Conservation (phyloP, 2,888 invertebrate species). For the Cephonodes hylas region DNA sequence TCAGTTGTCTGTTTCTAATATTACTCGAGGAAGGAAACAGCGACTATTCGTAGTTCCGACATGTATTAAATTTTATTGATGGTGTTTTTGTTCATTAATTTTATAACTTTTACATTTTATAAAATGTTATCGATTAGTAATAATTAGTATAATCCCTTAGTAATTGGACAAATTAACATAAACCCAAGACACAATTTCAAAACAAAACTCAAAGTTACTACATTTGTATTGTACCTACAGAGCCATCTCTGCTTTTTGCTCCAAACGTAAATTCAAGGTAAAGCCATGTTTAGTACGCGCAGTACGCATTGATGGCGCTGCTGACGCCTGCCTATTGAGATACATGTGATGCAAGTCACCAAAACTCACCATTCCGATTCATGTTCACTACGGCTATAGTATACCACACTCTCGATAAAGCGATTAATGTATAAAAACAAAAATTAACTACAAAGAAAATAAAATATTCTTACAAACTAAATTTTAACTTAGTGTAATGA, state of each 20-base stretch:
- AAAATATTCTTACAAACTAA: conserved; percentile 4
- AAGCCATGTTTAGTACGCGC: conserved; percentile 14
- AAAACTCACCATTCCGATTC: conserved; percentile 65
- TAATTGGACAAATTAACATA: no score
- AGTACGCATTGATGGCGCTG: conserved; percentile 37
- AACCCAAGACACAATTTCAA: background rate
- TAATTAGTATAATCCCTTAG: no score
- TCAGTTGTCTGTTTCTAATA: no score
- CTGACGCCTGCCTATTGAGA: conserved; percentile 22
- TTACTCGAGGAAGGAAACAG: no score
- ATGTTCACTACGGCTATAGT: conserved; percentile 36
- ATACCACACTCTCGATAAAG: background rate
- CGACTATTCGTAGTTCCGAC: no score
- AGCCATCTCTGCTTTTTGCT: background rate
- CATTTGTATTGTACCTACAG: background rate
- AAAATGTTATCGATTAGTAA: no score
- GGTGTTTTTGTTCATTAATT: no score
- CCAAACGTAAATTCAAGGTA: background rate
- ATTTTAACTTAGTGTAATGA: conserved; percentile 29
- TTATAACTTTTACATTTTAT: no score
- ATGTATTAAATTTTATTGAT: no score
- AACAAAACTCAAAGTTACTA: background rate
- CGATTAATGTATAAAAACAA: background rate
- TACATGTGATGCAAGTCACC: background rate
- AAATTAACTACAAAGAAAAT: background rate